These are phyloP conservation scores for Mythimna lalbum DNA, from an alignment of 2,888 invertebrate species.

Conservation along the genomic window DNA sequence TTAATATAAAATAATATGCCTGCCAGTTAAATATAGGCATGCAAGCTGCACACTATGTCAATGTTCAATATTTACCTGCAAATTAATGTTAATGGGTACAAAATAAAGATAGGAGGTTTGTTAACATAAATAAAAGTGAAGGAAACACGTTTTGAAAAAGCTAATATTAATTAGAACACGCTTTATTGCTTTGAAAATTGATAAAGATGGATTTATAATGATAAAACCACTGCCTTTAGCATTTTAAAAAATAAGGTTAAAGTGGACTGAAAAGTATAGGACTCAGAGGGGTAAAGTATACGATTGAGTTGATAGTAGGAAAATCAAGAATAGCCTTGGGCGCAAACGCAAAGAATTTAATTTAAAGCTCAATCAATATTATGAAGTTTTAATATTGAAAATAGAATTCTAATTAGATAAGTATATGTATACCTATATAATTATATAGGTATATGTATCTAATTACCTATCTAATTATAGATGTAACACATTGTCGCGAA, in stretches of 20 bases:
- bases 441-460: too few relatives aligned
- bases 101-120: conserved; percentile 36
- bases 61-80: conserved; percentile 43
- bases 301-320: not conserved
- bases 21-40: conserved; percentile 33
- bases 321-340: not conserved
- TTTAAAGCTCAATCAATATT: not conserved
- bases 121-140: conserved; percentile 35
- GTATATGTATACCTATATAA: not conserved
- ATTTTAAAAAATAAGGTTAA: not conserved
- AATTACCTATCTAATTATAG: conserved; percentile 2
- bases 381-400: not conserved
- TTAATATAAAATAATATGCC: conserved; percentile 50
- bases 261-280: too few relatives aligned
- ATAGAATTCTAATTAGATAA: not conserved
- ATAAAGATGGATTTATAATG: conserved; percentile 14
- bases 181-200: conserved; percentile 6
- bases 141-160: conserved; percentile 20
- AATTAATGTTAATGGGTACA: conserved; percentile 35
- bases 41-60: conserved; percentile 48
- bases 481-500: not conserved
- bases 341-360: too few relatives aligned
- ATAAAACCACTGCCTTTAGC: not conserved
- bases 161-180: conserved; percentile 31
- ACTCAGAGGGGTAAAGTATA: not conserved